Percentiles rank a stretch among this genome's conserved stretches.
phyloP scores from a whole-genome alignment of 2,113 vertebrate species.

The Psephotus haematonotus region DNA sequence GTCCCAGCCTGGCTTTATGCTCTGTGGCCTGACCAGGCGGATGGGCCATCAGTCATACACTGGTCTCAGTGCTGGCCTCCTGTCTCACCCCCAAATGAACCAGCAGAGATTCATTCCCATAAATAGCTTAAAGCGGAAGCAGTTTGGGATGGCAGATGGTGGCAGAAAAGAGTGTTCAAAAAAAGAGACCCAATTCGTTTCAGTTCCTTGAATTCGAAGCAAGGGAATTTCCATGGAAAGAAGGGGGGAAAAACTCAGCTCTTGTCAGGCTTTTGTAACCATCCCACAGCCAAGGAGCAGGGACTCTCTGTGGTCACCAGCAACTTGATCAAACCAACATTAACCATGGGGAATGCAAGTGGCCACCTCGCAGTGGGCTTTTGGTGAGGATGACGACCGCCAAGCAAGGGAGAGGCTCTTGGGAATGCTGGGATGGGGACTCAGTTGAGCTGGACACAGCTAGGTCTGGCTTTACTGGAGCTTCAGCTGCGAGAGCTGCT shows the following conservation, averaged over 20 bases:
- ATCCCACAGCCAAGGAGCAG: not conserved
- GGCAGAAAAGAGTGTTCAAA: not conserved
- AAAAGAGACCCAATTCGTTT: not conserved
- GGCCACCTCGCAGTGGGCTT: rapidly evolving
- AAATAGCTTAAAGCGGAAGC: not conserved
- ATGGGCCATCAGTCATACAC: rapidly evolving
- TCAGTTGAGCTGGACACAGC: not conserved
- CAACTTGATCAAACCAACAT: not conserved
- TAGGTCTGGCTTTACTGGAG: not conserved
- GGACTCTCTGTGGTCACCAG: not conserved
- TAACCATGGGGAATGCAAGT: rapidly evolving
- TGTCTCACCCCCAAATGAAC: not conserved
- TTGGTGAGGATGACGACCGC: not conserved
- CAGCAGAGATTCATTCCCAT: not conserved
- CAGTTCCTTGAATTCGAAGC: not conserved
- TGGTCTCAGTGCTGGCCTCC: not conserved
- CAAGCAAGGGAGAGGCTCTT: not conserved
- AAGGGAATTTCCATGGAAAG: not conserved
- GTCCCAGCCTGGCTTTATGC: not conserved
- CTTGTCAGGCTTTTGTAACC: not conserved
- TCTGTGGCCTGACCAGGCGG: not conserved
- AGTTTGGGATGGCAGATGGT: not conserved
- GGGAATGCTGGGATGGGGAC: not conserved
- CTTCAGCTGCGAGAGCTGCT: not conserved
- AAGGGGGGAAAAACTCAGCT: not conserved